Percentiles rank a stretch among this genome's conserved stretches.
Conservation (phyloP, 2,888 invertebrate genomes). For the Pristionchus japonicus region DNA sequence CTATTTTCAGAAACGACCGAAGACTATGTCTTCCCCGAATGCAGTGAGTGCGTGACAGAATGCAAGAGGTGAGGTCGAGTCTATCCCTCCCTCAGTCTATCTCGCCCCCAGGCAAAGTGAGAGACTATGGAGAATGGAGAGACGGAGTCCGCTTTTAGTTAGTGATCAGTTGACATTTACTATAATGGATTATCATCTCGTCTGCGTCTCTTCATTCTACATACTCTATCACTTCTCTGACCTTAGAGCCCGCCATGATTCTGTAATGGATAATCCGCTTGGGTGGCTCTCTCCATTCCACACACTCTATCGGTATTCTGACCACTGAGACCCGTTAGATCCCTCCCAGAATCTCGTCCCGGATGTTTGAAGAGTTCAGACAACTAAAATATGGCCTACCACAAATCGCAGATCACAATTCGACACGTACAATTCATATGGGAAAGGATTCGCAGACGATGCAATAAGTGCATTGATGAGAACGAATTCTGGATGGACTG, state of each 20-base stretch:
- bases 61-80: slow-evolving; percentile 53
- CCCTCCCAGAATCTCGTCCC: too few relatives aligned
- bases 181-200: neutral
- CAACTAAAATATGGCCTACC: neutral
- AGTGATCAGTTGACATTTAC: neutral
- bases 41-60: slow-evolving; percentile 57
- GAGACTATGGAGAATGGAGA: too few relatives aligned
- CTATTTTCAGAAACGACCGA: neutral
- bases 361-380: neutral
- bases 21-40: slow-evolving; percentile 47
- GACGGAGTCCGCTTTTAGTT: too few relatives aligned
- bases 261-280: too few relatives aligned
- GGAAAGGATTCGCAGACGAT: slow-evolving; percentile 54
- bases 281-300: too few relatives aligned
- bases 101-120: too few relatives aligned
- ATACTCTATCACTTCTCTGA: too few relatives aligned
- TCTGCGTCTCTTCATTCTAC: too few relatives aligned
- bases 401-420: slow-evolving; percentile 53
- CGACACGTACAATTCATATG: slow-evolving; percentile 62
- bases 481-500: slow-evolving; percentile 38
- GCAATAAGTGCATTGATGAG: slow-evolving; percentile 50
- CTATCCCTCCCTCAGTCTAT: too few relatives aligned
- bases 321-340: too few relatives aligned
- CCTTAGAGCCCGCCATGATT: too few relatives aligned
- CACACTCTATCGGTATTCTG: too few relatives aligned